A percentile compares a stretch with the other conserved stretches of the same genome.
phyloP scores from a whole-genome alignment of 2,888 invertebrate species.

The Chaitophorus viminalis region DNA sequence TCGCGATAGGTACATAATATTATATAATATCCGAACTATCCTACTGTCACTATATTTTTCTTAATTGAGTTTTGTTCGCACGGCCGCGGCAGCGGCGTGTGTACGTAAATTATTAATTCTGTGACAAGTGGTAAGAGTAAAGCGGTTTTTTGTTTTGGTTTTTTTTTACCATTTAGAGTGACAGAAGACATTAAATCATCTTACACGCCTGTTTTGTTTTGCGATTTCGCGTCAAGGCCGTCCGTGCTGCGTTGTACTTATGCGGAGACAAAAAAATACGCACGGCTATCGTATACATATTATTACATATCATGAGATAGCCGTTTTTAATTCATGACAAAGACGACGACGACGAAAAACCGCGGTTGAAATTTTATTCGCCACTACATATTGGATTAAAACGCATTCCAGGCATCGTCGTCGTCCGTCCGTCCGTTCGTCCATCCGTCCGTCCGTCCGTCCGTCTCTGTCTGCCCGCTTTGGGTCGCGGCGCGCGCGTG shows the following conservation, averaged over 20 bases:
- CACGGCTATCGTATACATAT: neutral
- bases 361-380: neutral
- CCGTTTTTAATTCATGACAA: constrained; percentile 7
- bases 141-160: neutral
- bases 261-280: neutral
- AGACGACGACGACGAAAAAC: neutral
- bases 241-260: neutral
- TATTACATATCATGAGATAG: neutral
- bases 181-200: constrained; percentile 3
- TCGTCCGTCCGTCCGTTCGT: too few relatives aligned
- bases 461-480: too few relatives aligned
- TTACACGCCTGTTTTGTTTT: neutral
- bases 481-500: too few relatives aligned
- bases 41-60: neutral
- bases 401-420: too few relatives aligned
- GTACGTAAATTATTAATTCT: constrained; percentile 5
- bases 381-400: neutral
- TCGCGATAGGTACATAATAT: too few relatives aligned
- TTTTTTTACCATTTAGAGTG: constrained; percentile 24
- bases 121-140: neutral
- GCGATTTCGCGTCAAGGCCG: constrained; percentile 21
- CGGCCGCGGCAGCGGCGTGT: too few relatives aligned
- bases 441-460: too few relatives aligned
- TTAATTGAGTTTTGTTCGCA: neutral
- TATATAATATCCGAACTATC: neutral